Evolutionary conservation across 2,888 invertebrate genomes (phyloP).

Genomic region (Andrena flavipes): DNA sequence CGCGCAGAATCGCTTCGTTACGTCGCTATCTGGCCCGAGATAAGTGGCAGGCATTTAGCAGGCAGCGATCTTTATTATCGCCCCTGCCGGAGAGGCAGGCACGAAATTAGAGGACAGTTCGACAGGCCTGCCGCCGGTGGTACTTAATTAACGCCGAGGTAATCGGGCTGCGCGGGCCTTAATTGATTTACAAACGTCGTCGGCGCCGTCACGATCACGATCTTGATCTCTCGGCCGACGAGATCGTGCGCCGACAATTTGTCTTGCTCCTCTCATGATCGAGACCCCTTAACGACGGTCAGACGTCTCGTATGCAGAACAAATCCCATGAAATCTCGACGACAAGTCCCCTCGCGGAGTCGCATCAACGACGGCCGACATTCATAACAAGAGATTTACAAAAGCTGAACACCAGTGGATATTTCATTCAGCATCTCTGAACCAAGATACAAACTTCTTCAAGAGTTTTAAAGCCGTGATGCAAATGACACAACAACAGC

Average conservation of each 20-base stretch:
- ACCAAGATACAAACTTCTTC: no score
- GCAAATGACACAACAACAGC: no score
- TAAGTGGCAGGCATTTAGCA: constrained; percentile 44
- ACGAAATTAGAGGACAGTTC: constrained; percentile 73
- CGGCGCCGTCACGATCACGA: constrained; percentile 70
- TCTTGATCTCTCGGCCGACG: constrained; percentile 68
- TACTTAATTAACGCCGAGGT: constrained; percentile 71
- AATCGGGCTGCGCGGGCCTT: constrained; percentile 63
- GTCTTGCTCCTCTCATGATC: constrained; percentile 68
- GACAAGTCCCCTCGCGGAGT: neutral
- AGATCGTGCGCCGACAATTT: constrained; percentile 73
- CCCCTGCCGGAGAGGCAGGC: constrained; percentile 60
- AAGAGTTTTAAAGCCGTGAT: no score
- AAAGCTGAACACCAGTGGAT: no score
- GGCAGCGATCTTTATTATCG: constrained; percentile 64
- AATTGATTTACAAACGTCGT: constrained; percentile 77
- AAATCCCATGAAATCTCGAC: constrained; percentile 11
- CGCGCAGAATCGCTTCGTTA: constrained; percentile 31
- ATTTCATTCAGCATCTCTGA: no score
- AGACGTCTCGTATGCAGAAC: constrained; percentile 37
- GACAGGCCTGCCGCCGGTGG: constrained; percentile 62
- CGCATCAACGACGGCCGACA: neutral
- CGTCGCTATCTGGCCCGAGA: constrained; percentile 41
- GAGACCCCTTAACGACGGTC: constrained; percentile 46
- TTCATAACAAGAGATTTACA: no score